Evolutionary conservation across 1,140 invertebrate species (phyloP).

Genomic region (Wiebesia pumilae): DNA sequence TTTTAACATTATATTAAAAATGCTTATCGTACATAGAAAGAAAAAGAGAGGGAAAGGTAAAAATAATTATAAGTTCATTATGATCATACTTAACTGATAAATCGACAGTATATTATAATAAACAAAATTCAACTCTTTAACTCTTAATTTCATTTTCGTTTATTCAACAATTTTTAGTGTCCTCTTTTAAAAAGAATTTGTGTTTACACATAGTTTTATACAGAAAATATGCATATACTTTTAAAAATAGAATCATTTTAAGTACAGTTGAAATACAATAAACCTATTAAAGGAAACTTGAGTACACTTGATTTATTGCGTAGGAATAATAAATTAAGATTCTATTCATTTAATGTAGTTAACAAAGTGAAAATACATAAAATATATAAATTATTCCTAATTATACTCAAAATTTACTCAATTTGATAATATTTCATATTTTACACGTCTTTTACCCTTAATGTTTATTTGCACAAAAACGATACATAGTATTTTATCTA

Average conservation of each 20-base stretch:
- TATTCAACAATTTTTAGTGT: no score
- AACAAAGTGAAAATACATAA: not conserved
- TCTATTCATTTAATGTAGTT: not conserved
- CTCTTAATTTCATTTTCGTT: no score
- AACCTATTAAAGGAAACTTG: not conserved
- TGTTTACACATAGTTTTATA: not conserved
- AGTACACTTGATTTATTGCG: not conserved
- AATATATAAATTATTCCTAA: not conserved
- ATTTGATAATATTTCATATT: not conserved
- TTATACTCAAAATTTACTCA: not conserved
- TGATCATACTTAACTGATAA: no score
- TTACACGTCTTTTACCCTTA: not conserved
- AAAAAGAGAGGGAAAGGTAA: no score
- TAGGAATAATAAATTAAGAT: not conserved
- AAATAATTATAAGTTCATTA: no score
- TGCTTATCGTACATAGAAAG: no score
- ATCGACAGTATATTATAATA: no score
- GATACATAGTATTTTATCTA: not conserved
- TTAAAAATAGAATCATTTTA: not conserved
- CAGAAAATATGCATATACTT: slow-evolving; percentile 6
- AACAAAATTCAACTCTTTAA: no score
- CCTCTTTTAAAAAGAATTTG: not conserved
- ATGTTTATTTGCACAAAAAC: not conserved
- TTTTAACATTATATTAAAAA: no score
- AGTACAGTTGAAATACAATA: slow-evolving; percentile 2